Base-by-base conservation (phyloP, 1,140 invertebrate genomes). In the Caerostris darwini region DNA sequence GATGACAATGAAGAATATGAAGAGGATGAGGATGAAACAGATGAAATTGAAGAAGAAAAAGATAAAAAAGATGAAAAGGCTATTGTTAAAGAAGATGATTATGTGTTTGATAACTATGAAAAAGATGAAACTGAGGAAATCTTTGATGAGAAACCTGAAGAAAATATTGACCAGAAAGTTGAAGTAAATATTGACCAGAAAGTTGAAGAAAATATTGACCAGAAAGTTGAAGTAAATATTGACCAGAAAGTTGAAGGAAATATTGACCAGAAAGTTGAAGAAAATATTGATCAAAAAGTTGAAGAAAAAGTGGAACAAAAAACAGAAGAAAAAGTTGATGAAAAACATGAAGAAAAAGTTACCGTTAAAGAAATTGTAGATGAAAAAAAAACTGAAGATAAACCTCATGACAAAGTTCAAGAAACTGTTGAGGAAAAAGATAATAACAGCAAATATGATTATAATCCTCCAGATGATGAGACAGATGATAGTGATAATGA, bases 401-500 rank as follows among this genome's bases (percentile, higher is more conserved):
- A 57, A 5, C 56, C n/a, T 19, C 50, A n/a, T 69, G 77, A 92
- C 54, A 61, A 7, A 88, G 86, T 12, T 10, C 12, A 81, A n/a
- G 71, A 81, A 19, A 50, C 34, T 4, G 71, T 50, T n/a, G 71
- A 81, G 34, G 71, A 19, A 58, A 61, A 92, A 64, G 19, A 67
- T 56, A 17, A 64, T 53, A 19, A 90, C 53, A 82, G 7, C 34
- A 4, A 54, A 54, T 91, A 81, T 34, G 89, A 91, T 4, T 77
- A 71, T 34, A 61, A 53, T 57, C 89, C 57, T 17, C n/a, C 57
- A 1, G 89, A 91, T 91, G 89, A 91, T 3, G 89, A 91, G 34
- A 56, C 17, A n/a, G 71, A 81, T 50, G 50, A 81, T 14, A 34
- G 34, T 83, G 87, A 53, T 17, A 59, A 89, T 3, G 64, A 34